A percentile compares a stretch with the other conserved stretches of the same genome.
Evolutionary conservation across 2,797 vertebrate genomes (phyloP).

Genomic region (Eptatretus atami): DNA sequence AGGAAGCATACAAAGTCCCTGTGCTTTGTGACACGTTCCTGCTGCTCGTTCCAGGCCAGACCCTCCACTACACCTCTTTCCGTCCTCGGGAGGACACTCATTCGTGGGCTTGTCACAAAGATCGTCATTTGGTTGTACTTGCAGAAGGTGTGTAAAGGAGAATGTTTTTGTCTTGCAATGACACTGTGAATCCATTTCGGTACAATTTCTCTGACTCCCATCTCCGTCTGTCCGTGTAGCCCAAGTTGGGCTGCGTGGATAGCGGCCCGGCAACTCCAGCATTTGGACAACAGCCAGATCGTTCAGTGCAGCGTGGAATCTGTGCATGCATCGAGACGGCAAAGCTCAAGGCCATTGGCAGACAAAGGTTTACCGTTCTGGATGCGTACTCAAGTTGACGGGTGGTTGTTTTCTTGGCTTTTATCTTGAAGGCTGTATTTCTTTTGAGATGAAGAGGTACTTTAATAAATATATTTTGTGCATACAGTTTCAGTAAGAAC

Average conservation of each 20-base stretch:
- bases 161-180: neutral
- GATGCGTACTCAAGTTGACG: conserved; percentile 68
- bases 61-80: conserved; percentile 83
- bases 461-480: too few relatives aligned
- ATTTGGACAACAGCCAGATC: conserved; percentile 80
- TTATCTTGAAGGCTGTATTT: too few relatives aligned
- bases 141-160: too few relatives aligned
- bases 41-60: conserved; percentile 79
- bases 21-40: conserved; percentile 58
- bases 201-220: too few relatives aligned
- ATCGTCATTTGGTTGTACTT: conserved; percentile 11
- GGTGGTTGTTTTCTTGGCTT: conserved; percentile 16
- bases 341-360: conserved; percentile 80
- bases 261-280: conserved; percentile 18
- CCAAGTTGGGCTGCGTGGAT: conserved; percentile 11
- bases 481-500: too few relatives aligned
- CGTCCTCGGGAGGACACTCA: conserved; percentile 83
- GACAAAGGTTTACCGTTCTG: conserved; percentile 66
- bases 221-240: neutral
- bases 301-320: conserved; percentile 81
- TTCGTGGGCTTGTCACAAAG: too few relatives aligned
- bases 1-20: conserved; percentile 74
- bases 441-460: too few relatives aligned
- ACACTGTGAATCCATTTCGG: neutral
- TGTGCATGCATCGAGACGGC: conserved; percentile 76